Evolutionary conservation across 1,140 invertebrate genomes (phyloP).

Genomic region (Pissodes strobi): DNA sequence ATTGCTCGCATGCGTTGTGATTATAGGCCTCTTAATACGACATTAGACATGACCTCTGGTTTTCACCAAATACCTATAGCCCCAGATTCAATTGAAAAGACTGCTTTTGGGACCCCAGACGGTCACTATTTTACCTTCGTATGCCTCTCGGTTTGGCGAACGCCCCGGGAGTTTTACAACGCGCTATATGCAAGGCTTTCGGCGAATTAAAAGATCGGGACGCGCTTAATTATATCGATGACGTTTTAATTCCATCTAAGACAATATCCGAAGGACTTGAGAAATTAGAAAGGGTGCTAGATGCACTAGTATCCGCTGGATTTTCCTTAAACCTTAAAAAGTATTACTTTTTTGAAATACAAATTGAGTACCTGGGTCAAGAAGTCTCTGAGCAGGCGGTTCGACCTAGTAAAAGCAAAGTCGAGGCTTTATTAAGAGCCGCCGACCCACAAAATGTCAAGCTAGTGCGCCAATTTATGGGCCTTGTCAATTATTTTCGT

Average conservation of each 20-base stretch:
- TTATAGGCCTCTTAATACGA: constrained; percentile 47
- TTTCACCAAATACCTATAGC: constrained; percentile 48
- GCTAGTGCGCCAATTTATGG: constrained; percentile 37
- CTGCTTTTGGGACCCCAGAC: constrained; percentile 44
- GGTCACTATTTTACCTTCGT: constrained; percentile 54
- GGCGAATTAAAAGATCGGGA: constrained; percentile 30
- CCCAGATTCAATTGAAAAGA: constrained; percentile 47
- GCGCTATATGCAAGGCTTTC: constrained; percentile 52
- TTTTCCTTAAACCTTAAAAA: constrained; percentile 30
- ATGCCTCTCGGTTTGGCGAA: constrained; percentile 58
- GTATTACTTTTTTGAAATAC: constrained; percentile 28
- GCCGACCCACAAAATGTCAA: not conserved
- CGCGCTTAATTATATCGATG: constrained; percentile 41
- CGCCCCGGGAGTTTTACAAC: constrained; percentile 55
- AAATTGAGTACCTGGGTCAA: not conserved
- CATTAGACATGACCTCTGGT: constrained; percentile 38
- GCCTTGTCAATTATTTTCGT: no score
- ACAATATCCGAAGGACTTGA: constrained; percentile 23
- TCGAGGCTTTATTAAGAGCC: not conserved
- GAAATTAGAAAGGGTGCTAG: not conserved
- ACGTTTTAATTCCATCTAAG: constrained; percentile 15
- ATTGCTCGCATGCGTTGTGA: constrained; percentile 51
- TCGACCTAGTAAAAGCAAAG: not conserved
- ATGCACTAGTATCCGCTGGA: not conserved
- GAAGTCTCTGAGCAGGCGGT: not conserved